These are phyloP conservation scores for Phenganax stokvisi DNA, from an alignment of 92 coral and sea anemone genomes.

Conservation along the genomic window DNA sequence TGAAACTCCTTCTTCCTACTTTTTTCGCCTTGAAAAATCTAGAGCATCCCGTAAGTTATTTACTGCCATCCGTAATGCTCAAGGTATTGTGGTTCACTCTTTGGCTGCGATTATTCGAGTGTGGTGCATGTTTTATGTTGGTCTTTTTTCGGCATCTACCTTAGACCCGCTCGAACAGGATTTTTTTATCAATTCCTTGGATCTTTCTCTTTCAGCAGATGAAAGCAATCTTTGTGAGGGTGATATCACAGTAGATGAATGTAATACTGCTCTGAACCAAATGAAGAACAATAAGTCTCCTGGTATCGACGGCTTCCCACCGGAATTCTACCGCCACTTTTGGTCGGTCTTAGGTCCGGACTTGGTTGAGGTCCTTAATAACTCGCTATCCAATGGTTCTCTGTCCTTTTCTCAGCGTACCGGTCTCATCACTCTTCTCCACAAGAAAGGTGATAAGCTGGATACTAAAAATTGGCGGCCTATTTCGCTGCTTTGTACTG, in stretches of 20 bases:
- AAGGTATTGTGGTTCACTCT: neutral
- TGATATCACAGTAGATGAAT: neutral
- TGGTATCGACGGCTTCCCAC: conserved; percentile 29
- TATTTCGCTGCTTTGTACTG: conserved; percentile 1
- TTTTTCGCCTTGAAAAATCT: neutral
- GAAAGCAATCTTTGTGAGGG: neutral
- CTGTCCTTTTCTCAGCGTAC: neutral
- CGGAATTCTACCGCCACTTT: neutral
- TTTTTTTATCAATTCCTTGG: neutral
- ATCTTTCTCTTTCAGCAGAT: neutral
- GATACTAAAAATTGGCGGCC: conserved; percentile 24
- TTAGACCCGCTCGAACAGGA: neutral
- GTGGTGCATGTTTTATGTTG: neutral
- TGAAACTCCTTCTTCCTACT: conserved; percentile 21
- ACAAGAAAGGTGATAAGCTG: conserved; percentile 26
- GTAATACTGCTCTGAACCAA: neutral
- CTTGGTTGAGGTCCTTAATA: neutral
- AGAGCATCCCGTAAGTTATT: neutral
- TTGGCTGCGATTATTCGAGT: neutral
- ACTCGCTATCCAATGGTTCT: neutral
- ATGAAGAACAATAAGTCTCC: neutral
- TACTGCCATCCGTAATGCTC: neutral
- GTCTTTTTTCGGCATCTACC: neutral
- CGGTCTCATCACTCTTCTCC: conserved; percentile 10
- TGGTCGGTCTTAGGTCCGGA: conserved; percentile 6